These are phyloP conservation scores for Pandemis heparana DNA, from an alignment of 2,888 invertebrate genomes.

Conservation along the genomic window DNA sequence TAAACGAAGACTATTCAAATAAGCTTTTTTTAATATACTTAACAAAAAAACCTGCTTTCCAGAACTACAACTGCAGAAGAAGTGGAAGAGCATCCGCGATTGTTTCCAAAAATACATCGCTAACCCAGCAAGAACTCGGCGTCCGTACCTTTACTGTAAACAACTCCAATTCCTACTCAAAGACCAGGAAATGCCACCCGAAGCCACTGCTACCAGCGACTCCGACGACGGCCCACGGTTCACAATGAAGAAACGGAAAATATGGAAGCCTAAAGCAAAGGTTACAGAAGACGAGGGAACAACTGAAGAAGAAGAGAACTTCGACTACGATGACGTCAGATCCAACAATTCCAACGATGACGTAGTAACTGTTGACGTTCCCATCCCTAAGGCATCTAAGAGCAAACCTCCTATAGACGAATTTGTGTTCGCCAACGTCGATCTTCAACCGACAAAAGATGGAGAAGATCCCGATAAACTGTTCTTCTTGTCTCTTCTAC, in stretches of 20 bases:
- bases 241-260: constrained; percentile 47
- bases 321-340: constrained; percentile 53
- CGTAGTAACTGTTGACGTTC: constrained; percentile 44
- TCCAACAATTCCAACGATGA: constrained; percentile 58
- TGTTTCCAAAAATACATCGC: constrained; percentile 72
- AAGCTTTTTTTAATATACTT: constrained; percentile 12
- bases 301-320: constrained; percentile 52
- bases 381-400: constrained; percentile 51
- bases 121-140: constrained; percentile 67
- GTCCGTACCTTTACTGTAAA: constrained; percentile 72
- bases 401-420: constrained; percentile 56
- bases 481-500: constrained; percentile 75
- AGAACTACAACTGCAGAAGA: constrained; percentile 80
- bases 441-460: constrained; percentile 57
- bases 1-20: neutral
- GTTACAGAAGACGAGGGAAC: constrained; percentile 61
- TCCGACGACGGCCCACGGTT: constrained; percentile 58
- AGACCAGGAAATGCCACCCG: constrained; percentile 52
- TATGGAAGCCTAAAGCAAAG: constrained; percentile 66
- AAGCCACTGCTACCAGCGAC: constrained; percentile 55
- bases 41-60: constrained; percentile 51
- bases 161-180: constrained; percentile 72
- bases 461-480: constrained; percentile 72
- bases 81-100: constrained; percentile 80
- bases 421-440: constrained; percentile 76